Conservation (phyloP, 2,888 invertebrate species). For the Phaedon cochleariae region DNA sequence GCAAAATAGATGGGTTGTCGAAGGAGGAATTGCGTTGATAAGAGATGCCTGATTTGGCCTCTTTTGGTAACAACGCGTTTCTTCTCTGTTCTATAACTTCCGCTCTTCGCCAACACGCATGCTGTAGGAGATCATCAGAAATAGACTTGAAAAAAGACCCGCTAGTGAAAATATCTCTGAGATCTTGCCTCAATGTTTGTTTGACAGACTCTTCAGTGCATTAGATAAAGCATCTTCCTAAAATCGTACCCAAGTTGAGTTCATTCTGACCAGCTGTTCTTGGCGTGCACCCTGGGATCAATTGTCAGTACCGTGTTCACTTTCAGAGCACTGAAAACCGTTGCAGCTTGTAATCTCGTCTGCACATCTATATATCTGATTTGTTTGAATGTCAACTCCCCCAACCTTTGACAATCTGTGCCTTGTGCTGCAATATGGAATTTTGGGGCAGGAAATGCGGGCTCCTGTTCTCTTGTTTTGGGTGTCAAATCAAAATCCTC, state of each 20-base stretch:
- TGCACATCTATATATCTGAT: conserved; percentile 24
- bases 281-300: background rate
- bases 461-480: conserved; percentile 9
- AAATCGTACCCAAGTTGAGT: background rate
- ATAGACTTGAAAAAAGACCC: background rate
- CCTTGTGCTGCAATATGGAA: conserved; percentile 25
- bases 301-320: conserved; percentile 7
- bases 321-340: conserved; percentile 17
- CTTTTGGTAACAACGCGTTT: no score
- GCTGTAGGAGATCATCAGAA: conserved; percentile 10
- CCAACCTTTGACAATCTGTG: conserved; percentile 22
- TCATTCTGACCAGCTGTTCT: background rate
- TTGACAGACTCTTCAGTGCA: background rate
- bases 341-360: conserved; percentile 10
- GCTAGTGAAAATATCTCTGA: background rate
- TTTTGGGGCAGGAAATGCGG: conserved; percentile 4
- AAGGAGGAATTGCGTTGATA: conserved; percentile 18
- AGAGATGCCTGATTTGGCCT: no score
- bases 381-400: conserved; percentile 12
- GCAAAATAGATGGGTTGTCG: conserved; percentile 18
- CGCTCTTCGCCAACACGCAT: conserved; percentile 22
- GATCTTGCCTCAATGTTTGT: conserved; percentile 1
- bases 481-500: conserved; percentile 16
- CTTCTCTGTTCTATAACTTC: conserved; percentile 17
- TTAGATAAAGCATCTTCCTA: background rate